Base-by-base conservation (phyloP, 2,888 invertebrate genomes). In the Eulithis testata region DNA sequence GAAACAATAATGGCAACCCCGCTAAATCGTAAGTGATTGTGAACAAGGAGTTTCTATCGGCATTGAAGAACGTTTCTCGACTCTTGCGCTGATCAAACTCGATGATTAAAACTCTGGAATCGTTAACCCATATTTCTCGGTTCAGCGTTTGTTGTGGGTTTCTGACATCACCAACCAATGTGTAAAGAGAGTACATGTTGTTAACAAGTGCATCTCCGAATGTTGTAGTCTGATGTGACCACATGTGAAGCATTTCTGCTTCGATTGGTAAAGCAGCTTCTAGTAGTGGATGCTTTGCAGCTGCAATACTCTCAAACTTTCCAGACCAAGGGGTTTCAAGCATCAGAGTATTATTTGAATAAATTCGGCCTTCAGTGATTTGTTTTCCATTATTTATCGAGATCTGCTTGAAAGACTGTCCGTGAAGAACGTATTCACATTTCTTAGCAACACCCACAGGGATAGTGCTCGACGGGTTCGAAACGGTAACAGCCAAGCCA, bases 1-100 rank as follows among this genome's bases (percentile, higher is more conserved):
- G 95, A 88, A 97, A 97, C 0, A 96, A 95, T 62, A 97, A 94
- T n/a, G 98, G 98, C 57, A 98, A 91, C 0, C 98, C 98, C 49
- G 97, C 97, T 43, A 96, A 96, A 87, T 99, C 98, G 82, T 98
- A 99, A 12, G 96, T 95, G 56, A 98, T 96, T 0, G 97, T 96
- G 66, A 99, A 94, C 40, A 99, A 93, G 11, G 98, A 96, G 66
- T 96, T 96, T 69, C 96, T 95, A 69, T 97, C 96, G 71, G 96
- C 95, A 84, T 98, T 97, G 80, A 97, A 97, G 85, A 99, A 97
- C 0, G 97, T 97, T 88, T 98, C 98, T 47, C 96, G 96, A 74
- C 97, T 97, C 51, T 96, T 96, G 69, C 97, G 97, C 83, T 98
- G 97, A 83, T 99, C 98, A 81, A 98, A 98, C 86, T 98, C 98